Conservation (phyloP, 2,113 vertebrate species). For the Phaethon lepturus region DNA sequence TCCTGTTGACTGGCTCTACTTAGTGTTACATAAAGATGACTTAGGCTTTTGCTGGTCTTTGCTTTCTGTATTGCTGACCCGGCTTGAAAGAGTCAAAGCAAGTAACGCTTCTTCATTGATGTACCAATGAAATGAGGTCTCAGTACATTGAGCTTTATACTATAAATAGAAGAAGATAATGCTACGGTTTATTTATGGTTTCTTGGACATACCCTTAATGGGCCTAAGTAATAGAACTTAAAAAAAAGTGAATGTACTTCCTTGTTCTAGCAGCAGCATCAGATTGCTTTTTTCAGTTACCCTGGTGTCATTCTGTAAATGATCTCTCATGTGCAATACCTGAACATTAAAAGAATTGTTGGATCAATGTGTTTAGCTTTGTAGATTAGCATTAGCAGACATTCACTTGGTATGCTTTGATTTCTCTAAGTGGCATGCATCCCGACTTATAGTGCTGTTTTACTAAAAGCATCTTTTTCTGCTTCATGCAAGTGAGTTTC, state of each 20-base stretch:
- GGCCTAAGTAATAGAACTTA: slow-evolving; percentile 9
- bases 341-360: not conserved
- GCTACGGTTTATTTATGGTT: slow-evolving; percentile 47
- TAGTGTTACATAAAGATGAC: not conserved
- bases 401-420: not conserved
- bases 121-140: slow-evolving; percentile 36
- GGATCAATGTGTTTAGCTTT: not conserved
- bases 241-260: not conserved
- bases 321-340: not conserved
- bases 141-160: not conserved
- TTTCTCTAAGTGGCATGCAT: rapidly evolving
- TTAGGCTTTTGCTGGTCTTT: slow-evolving; percentile 14
- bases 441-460: not conserved
- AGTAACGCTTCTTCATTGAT: slow-evolving; percentile 10
- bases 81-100: not conserved
- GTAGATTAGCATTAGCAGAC: not conserved
- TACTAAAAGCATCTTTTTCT: not conserved
- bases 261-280: not conserved
- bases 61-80: slow-evolving; percentile 22
- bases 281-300: not conserved
- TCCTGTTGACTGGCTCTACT: not conserved
- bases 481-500: not conserved
- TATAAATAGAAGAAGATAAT: slow-evolving; percentile 48
- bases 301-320: not conserved
- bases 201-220: slow-evolving; percentile 39